Evolutionary conservation across 2,797 vertebrate species (phyloP), one percentile per base, ranked within the genome.

Genomic region (Muraenolepis orangiensis): DNA sequence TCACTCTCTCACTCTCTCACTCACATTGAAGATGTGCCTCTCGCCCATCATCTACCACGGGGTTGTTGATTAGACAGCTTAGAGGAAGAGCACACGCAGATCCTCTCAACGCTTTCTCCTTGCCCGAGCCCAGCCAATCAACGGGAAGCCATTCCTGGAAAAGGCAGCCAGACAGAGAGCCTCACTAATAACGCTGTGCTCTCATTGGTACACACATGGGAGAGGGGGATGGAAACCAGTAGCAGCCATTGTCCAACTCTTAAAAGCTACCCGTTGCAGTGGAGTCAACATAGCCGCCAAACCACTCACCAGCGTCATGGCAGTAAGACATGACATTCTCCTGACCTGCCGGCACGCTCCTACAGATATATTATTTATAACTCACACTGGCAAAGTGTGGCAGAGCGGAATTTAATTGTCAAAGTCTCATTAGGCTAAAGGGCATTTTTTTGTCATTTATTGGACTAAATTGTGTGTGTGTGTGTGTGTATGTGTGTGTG

Each of bases 291-390:
- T n/a, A n/a, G 6, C 7, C 11, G 66, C 66, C 66, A 7, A 8
- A 30, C 16, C 10, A 29, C 30, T 29, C 66, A 18, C 28, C 29
- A 29, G 2, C 13, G 66, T 6, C 66, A 31, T 13, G 74, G 75
- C 92, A 94, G 91, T 84, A 78, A 93, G 90, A 92, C 81, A 77
- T 92, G 84, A 87, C 86, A 93, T 90, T 92, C 88, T 87, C 85
- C 80, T 89, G 81, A 89, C 87, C 85, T 73, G 69, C 66, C 51
- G 84, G 83, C 85, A 86, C 87, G 86, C 86, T 91, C 87, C 87
- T 91, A 78, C 81, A 83, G 79, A 93, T 90, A 86, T 90, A 90
- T 93, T 94, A 91, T 95, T 93, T 93, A 91, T 91, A 91, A 90
- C 76, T 81, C 76, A 83, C 83, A 69, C 84, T 87, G 82, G 86